phyloP scores from a whole-genome alignment of 35 echinoderm and acorn worm genomes.

The Stichopus chloronotus region DNA sequence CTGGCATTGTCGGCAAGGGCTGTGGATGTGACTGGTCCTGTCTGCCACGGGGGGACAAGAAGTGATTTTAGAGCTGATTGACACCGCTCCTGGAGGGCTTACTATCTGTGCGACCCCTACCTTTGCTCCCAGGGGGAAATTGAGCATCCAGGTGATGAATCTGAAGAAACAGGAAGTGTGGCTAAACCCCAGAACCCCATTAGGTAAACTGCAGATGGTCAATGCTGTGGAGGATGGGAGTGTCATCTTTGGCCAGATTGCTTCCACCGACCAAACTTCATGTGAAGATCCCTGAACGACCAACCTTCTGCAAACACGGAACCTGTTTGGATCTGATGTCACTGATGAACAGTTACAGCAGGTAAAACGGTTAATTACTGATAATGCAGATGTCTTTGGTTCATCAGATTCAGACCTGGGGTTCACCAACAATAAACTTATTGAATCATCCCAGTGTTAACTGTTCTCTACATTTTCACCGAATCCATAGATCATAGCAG shows the following conservation, averaged over 20 bases:
- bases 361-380: neutral
- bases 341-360: neutral
- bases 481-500: no score
- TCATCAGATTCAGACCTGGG: no score
- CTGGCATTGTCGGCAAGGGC: no score
- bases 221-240: neutral
- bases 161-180: slow-evolving; percentile 5
- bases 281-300: no score
- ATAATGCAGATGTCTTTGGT: no score
- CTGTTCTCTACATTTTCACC: no score
- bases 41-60: neutral
- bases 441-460: no score
- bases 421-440: no score
- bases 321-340: no score
- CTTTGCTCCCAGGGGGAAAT: neutral
- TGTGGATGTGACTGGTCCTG: neutral
- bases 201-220: neutral
- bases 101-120: no score
- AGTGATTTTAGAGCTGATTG: no score
- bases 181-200: neutral
- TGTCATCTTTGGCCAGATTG: neutral
- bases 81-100: neutral
- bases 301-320: neutral
- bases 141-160: slow-evolving; percentile 39
- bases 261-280: neutral